These are phyloP conservation scores for Protonibea diacanthus DNA, from an alignment of 2,797 vertebrate genomes.

Conservation along the genomic window DNA sequence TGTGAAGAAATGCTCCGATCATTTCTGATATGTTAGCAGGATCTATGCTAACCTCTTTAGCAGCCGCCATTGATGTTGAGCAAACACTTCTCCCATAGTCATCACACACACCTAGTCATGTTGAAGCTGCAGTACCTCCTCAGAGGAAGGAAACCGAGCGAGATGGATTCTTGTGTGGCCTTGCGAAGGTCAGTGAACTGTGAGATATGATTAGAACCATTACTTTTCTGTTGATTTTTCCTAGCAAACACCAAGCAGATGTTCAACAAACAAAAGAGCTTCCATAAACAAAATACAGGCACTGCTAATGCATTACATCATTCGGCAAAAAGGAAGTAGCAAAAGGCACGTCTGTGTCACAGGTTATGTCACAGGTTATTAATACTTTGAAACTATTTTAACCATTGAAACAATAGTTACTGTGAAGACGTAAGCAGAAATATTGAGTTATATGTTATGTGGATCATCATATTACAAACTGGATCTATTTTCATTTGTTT, in stretches of 20 bases:
- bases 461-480: background rate
- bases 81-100: too few species aligned
- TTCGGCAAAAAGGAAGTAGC: background rate
- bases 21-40: too few species aligned
- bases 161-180: too few species aligned
- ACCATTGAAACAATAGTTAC: background rate
- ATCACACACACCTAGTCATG: too few species aligned
- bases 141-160: too few species aligned
- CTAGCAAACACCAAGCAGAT: slow-evolving; percentile 3
- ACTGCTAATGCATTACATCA: slow-evolving; percentile 4
- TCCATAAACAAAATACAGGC: slow-evolving; percentile 2
- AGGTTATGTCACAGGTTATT: background rate
- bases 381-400: slow-evolving; percentile 2
- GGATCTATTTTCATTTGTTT: background rate
- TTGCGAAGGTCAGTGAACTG: too few species aligned
- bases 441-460: background rate
- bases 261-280: background rate
- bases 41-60: too few species aligned
- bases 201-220: too few species aligned
- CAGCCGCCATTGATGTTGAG: too few species aligned
- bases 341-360: background rate
- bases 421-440: background rate
- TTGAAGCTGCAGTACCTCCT: too few species aligned
- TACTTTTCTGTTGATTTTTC: slow-evolving; percentile 1
- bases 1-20: too few species aligned